Conservation (phyloP, 2,888 invertebrate genomes). For the Cataglyphis albicans region DNA sequence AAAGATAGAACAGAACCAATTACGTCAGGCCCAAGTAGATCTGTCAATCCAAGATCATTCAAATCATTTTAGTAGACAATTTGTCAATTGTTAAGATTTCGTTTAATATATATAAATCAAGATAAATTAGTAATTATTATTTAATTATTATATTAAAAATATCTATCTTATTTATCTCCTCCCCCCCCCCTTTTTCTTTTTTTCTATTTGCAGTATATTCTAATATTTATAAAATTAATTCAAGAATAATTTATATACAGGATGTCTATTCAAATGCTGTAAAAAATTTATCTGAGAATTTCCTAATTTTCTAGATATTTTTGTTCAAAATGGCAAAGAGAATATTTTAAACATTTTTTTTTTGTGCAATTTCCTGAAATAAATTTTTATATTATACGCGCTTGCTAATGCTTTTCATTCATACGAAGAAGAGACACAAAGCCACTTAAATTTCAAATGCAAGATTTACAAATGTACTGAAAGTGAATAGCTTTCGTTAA, state of each 20-base stretch:
- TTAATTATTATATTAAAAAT: background rate
- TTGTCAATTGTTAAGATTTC: background rate
- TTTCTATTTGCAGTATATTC: background rate
- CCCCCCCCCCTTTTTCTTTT: background rate
- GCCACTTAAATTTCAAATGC: too few species aligned
- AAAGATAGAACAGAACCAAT: slow-evolving; percentile 29
- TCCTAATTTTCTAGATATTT: too few species aligned
- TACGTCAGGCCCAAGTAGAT: slow-evolving; percentile 30
- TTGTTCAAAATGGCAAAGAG: too few species aligned
- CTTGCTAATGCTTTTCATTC: too few species aligned
- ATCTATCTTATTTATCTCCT: background rate
- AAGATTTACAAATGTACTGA: too few species aligned
- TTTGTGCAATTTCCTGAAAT: too few species aligned
- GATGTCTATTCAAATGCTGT: too few species aligned
- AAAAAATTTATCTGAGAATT: too few species aligned
- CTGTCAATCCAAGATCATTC: slow-evolving; percentile 38
- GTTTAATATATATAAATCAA: background rate
- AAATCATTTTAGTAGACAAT: background rate
- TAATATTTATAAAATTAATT: background rate
- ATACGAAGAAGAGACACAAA: too few species aligned
- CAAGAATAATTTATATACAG: background rate
- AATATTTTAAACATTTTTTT: too few species aligned
- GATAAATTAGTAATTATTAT: background rate
- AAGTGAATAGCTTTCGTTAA: too few species aligned
- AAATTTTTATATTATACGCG: too few species aligned